Conservation (phyloP, 2,888 invertebrate species). For the Cetonia aurata region DNA sequence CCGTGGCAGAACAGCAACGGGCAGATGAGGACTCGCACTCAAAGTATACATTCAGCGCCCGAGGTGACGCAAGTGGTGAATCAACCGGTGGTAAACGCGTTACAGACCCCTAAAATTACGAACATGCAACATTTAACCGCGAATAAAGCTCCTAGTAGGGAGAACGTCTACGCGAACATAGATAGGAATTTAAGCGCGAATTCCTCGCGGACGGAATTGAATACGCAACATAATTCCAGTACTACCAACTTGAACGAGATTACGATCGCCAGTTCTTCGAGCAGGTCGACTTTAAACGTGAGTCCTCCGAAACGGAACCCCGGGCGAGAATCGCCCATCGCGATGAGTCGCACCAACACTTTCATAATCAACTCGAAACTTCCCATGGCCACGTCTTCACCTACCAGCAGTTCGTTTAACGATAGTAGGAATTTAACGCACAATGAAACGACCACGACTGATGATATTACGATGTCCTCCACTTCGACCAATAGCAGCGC, state of each 20-base stretch:
- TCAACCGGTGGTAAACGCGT: slow-evolving; percentile 59
- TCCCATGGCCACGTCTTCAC: slow-evolving; percentile 43
- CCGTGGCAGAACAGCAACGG: slow-evolving; percentile 70
- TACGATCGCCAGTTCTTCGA: slow-evolving; percentile 47
- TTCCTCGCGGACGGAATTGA: slow-evolving; percentile 44
- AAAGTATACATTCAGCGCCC: slow-evolving; percentile 80
- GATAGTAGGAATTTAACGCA: slow-evolving; percentile 44
- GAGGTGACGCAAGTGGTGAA: slow-evolving; percentile 67
- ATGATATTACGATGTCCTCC: slow-evolving; percentile 48
- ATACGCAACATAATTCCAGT: slow-evolving; percentile 41
- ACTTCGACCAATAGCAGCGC: slow-evolving; percentile 49
- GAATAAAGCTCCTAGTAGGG: slow-evolving; percentile 56
- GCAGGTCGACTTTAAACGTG: slow-evolving; percentile 52
- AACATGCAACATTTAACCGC: slow-evolving; percentile 55
- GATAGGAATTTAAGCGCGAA: slow-evolving; percentile 48
- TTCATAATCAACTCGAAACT: slow-evolving; percentile 57
- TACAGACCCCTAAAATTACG: slow-evolving; percentile 50
- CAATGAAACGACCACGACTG: slow-evolving; percentile 43
- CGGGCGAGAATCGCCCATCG: slow-evolving; percentile 43
- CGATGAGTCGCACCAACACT: slow-evolving; percentile 56
- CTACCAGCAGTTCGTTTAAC: slow-evolving; percentile 46
- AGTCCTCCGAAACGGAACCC: slow-evolving; percentile 41
- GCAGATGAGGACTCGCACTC: slow-evolving; percentile 69
- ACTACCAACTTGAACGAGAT: slow-evolving; percentile 50
- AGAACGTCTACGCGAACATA: slow-evolving; percentile 64